phyloP scores from a whole-genome alignment of 2,797 vertebrate genomes.

The Coregonus sp. region DNA sequence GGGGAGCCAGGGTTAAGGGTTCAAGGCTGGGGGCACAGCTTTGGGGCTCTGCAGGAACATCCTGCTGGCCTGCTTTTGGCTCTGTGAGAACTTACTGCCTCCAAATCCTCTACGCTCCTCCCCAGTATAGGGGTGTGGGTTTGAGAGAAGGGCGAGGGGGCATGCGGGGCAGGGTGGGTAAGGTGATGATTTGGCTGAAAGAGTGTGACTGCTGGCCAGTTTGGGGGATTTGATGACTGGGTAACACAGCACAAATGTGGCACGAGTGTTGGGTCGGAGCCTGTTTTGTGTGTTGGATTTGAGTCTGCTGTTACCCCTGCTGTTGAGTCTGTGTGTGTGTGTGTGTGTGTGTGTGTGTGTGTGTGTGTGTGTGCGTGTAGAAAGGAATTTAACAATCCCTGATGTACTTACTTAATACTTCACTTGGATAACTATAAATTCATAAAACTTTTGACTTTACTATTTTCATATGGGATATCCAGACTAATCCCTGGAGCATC shows the following conservation, averaged over 20 bases:
- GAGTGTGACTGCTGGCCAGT: conserved; percentile 45
- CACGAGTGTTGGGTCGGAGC: conserved; percentile 47
- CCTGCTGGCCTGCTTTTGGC: conserved; percentile 63
- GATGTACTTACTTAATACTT: conserved; percentile 26
- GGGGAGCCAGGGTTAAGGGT: conserved; percentile 46
- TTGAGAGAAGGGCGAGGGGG: conserved; percentile 29
- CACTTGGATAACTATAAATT: conserved; percentile 11
- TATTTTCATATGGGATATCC: conserved; percentile 15
- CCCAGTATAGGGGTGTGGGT: conserved; percentile 2
- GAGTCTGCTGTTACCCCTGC: conserved; percentile 21
- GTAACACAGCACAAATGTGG: conserved; percentile 45
- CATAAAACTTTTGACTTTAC: conserved; percentile 2
- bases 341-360: no score
- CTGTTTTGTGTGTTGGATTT: conserved; percentile 51
- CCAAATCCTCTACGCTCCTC: conserved; percentile 22
- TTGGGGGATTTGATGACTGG: conserved; percentile 55
- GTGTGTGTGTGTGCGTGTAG: conserved; percentile 16
- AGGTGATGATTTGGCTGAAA: conserved; percentile 61
- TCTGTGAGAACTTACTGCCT: conserved; percentile 33
- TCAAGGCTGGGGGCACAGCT: conserved; percentile 59
- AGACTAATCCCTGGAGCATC: conserved; percentile 9
- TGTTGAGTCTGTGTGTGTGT: neutral
- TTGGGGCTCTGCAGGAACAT: conserved; percentile 68
- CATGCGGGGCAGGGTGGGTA: conserved; percentile 20
- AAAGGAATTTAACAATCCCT: conserved; percentile 25